Base-by-base conservation (phyloP, 2,113 vertebrate genomes). In the Loxodonta africana region DNA sequence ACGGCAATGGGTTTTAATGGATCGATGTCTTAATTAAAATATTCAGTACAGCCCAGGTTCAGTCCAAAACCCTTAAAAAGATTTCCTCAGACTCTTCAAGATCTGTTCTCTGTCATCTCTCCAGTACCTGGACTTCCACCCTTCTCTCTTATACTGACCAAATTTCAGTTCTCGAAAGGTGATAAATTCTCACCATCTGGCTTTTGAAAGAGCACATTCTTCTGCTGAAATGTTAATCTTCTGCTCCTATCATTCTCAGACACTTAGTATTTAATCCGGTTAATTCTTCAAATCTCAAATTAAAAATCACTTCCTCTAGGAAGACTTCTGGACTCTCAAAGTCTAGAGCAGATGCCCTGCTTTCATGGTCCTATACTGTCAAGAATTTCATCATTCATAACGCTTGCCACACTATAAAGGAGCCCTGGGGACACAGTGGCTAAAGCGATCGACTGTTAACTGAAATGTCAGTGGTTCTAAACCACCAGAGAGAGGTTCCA, bases 1-100 rank as follows among this genome's bases (percentile, higher is more conserved):
- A 71, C 10, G 48, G 48, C 3, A 71, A 5, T 30, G 17, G 33
- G 69, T n/a, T n/a, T 71, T n/a, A 71, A 17, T 71, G 69, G 26
- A 33, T 71, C 33, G n/a, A 6, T 90, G 83, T 88, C 62, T 69
- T 90, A n/a, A 83, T 78, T 67, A 90, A 94, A 92, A 67, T 78
- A 88, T 83, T 80, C 83, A 67, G 51, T 71, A 74, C 1, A 25
- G 30, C 26, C 53, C 14, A 41, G 57, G 71, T 6, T 30, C 82
- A 78, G n/a, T 51, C 25, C 33, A 41, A 92, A 78, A 44, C 69
- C n/a, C 67, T 85, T 41, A 25, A n/a, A 67, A 48, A 1, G 0
- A 93, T 53, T 44, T 91, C 30, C 20, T 26, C 1, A 46, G n/a
- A 25, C 2, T 37, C 5, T 73, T 82, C n/a, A 41, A 33, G 41